Conservation (phyloP, 2,888 invertebrate species). For the Lucinisca nassula region DNA sequence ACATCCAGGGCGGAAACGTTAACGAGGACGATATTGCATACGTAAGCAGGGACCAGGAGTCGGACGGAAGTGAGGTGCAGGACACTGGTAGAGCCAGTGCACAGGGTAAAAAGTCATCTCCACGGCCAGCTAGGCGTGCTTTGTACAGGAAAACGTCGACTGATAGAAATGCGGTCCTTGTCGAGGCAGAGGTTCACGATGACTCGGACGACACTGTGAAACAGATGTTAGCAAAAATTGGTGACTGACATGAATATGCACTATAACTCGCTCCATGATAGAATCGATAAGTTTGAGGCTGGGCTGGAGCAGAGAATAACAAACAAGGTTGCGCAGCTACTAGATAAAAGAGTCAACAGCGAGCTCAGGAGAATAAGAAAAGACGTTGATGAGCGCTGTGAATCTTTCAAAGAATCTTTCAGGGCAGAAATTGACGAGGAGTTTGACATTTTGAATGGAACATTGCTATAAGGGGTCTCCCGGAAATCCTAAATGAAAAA, state of each 20-base stretch:
- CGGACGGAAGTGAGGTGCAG: not conserved
- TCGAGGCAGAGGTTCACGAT: not conserved
- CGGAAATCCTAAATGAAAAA: constrained; percentile 17
- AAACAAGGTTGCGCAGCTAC: constrained; percentile 12
- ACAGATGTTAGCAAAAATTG: not conserved
- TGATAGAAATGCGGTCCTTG: not conserved
- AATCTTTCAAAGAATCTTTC: constrained; percentile 16
- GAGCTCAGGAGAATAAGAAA: constrained; percentile 17
- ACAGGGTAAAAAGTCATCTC: too few species aligned
- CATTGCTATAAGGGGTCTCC: not conserved
- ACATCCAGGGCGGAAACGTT: too few species aligned
- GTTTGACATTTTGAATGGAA: not conserved
- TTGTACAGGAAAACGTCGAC: not conserved
- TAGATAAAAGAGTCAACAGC: constrained; percentile 26
- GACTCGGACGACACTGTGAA: not conserved
- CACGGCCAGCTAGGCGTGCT: too few species aligned
- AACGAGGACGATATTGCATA: too few species aligned
- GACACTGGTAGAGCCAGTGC: not conserved
- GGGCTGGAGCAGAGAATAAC: not conserved
- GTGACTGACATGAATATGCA: not conserved
- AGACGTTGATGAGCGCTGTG: not conserved
- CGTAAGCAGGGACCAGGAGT: not conserved
- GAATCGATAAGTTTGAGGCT: not conserved
- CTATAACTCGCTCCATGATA: not conserved
- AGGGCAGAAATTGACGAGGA: constrained; percentile 22